Conservation (phyloP, 1,140 invertebrate species). For the Aphaenogaster rudis region DNA sequence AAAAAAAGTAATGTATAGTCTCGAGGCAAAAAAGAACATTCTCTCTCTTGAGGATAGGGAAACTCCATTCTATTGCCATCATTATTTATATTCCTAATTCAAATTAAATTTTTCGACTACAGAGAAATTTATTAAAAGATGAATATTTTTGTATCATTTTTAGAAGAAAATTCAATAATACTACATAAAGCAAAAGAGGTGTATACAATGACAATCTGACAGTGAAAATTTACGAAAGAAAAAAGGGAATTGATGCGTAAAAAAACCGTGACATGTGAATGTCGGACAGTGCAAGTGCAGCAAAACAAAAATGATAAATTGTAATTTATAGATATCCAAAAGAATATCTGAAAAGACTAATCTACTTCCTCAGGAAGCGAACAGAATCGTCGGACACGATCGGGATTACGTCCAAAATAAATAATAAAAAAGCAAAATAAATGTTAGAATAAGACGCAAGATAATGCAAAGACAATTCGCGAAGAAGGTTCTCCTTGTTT, state of each 20-base stretch:
- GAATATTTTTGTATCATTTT: background rate
- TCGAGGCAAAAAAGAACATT: background rate
- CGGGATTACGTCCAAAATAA: background rate
- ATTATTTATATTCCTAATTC: background rate
- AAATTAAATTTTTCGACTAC: background rate
- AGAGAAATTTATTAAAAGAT: background rate
- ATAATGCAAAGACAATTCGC: constrained; percentile 19
- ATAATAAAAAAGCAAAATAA: constrained; percentile 46
- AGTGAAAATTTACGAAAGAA: constrained; percentile 16
- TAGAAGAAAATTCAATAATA: background rate
- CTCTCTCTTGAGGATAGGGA: background rate
- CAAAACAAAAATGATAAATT: constrained; percentile 33
- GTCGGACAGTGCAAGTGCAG: background rate
- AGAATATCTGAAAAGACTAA: background rate
- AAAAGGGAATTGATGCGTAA: background rate
- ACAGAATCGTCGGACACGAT: background rate
- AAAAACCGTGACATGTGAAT: background rate
- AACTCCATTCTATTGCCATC: background rate
- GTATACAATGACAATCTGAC: background rate
- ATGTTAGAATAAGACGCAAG: background rate
- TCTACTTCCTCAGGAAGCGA: background rate
- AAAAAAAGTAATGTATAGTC: background rate
- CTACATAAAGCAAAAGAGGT: background rate
- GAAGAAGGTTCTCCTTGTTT: background rate
- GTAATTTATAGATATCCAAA: background rate